Evolutionary conservation across 1,140 invertebrate species (phyloP).

Genomic region (Drosophila yakuba): DNA sequence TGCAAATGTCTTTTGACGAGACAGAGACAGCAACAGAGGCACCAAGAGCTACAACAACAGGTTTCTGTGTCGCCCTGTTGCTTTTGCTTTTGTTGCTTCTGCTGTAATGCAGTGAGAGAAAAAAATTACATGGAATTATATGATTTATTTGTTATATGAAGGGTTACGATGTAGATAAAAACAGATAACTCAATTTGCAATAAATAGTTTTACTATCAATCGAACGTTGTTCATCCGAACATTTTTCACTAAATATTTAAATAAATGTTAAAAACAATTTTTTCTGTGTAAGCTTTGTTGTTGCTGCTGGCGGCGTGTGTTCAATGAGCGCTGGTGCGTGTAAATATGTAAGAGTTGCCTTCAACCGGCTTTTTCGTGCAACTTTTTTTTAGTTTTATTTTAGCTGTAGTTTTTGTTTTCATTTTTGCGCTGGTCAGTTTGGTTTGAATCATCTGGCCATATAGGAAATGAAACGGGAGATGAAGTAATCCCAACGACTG

Average conservation of each 20-base stretch:
- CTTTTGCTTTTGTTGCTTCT: conserved; percentile 55
- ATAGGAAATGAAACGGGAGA: conserved; percentile 77
- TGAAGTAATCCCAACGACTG: conserved; percentile 61
- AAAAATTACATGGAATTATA: neutral
- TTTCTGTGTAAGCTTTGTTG: conserved; percentile 61
- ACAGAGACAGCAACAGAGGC: conserved; percentile 22
- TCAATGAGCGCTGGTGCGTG: conserved; percentile 81
- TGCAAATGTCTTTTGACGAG: conserved; percentile 66
- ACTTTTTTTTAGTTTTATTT: conserved; percentile 51
- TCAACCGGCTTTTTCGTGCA: conserved; percentile 78
- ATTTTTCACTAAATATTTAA: no score
- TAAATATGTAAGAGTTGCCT: conserved; percentile 83
- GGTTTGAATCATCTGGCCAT: conserved; percentile 50
- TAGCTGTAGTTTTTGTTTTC: conserved; percentile 35
- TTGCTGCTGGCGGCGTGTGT: conserved; percentile 54
- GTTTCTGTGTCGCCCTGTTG: conserved; percentile 72
- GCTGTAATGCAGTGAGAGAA: conserved; percentile 12
- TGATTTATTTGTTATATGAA: neutral
- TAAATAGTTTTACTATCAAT: no score
- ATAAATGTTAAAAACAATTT: neutral
- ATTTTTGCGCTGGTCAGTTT: conserved; percentile 76
- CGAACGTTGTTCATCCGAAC: no score
- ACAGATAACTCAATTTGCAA: no score
- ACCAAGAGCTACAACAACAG: conserved; percentile 56
- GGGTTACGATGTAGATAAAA: no score